Conservation (phyloP, 2,113 vertebrate species). For the Noctilio leporinus region DNA sequence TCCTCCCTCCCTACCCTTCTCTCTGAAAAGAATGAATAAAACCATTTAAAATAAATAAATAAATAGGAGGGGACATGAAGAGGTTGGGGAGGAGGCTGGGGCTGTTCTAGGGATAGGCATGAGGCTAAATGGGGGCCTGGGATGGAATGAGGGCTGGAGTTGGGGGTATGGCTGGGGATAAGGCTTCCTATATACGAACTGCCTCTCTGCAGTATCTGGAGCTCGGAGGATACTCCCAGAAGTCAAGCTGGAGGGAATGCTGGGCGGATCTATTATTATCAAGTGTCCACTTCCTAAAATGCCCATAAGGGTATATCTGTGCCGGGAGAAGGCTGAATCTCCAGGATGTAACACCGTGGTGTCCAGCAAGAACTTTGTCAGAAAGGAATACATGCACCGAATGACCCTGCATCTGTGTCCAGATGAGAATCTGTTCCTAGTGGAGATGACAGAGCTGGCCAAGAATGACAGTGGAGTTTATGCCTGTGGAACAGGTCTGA, state of each 20-base stretch:
- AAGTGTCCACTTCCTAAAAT: slow-evolving; percentile 13
- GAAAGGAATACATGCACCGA: neutral
- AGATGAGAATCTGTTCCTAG: slow-evolving; percentile 14
- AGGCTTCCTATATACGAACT: neutral
- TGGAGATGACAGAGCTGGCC: slow-evolving; percentile 47
- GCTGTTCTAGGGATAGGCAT: neutral
- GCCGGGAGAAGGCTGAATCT: neutral
- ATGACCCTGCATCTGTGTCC: neutral
- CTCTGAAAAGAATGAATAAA: too few relatives aligned
- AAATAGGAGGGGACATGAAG: too few relatives aligned
- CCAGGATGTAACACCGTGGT: slow-evolving; percentile 44
- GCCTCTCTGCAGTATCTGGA: slow-evolving; percentile 22
- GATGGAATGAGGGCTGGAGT: neutral
- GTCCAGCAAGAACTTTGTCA: slow-evolving; percentile 37
- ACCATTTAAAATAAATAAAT: too few relatives aligned
- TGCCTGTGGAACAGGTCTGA: slow-evolving; percentile 41
- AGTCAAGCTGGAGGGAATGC: slow-evolving; percentile 37
- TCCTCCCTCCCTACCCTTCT: too few relatives aligned
- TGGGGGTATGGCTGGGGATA: neutral
- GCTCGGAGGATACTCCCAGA: slow-evolving; percentile 39
- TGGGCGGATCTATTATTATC: slow-evolving; percentile 54
- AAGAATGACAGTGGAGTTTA: slow-evolving; percentile 57
- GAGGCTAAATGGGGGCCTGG: neutral
- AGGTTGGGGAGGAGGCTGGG: too few relatives aligned
- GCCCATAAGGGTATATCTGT: slow-evolving; percentile 41